Base-by-base conservation (phyloP, 1,140 invertebrate species). In the Drosophila triauraria region DNA sequence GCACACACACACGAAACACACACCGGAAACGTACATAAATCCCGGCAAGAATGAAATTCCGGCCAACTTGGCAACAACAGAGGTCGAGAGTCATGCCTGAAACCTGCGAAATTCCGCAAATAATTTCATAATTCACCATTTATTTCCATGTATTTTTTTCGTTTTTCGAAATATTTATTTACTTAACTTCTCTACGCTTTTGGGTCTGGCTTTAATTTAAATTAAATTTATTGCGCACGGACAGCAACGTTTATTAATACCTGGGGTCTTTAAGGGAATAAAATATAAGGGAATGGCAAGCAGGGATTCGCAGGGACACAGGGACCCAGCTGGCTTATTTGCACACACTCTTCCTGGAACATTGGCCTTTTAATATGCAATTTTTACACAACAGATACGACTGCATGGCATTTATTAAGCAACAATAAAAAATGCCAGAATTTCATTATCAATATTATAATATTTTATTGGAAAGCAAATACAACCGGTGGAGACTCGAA, bases 11-110 rank as follows among this genome's bases (percentile, higher is more conserved):
- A 30, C 27, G 5, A 30, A 30, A 30, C 27, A 30, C 27, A 30
- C 1, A 57, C 43, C 57, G 64, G 59, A 68, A 68, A 50, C 25
- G 25, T 47, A 63, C 60, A 50, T 69, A 69, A 69, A 69, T 50
- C 65, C 17, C 35, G 38, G 30, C 46, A 32, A 35, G 10, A 15
- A 27, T 27, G 15, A 27, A 51, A 69, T 35, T 54, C 40, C 63
- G 40, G 47, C 25, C 43, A 70, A 27, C 38, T 44, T 38, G 4
- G 42, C 58, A 68, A 48, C 44, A 61, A 63, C 54, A 5, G 17
- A 43, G 54, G 13, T 64, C 30, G 27, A 30, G 17, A 25, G 40
- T 42, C 10, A 8, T 17, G 13, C 4, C 30, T 27, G 25, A 30
- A 35, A 12, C 35, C 35, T 42, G 35, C 4, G 53, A n/a, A 56